Evolutionary conservation across 2,888 invertebrate species (phyloP), one percentile per base, ranked within the genome.

Genomic region (Synanthedon andrenaeformis): DNA sequence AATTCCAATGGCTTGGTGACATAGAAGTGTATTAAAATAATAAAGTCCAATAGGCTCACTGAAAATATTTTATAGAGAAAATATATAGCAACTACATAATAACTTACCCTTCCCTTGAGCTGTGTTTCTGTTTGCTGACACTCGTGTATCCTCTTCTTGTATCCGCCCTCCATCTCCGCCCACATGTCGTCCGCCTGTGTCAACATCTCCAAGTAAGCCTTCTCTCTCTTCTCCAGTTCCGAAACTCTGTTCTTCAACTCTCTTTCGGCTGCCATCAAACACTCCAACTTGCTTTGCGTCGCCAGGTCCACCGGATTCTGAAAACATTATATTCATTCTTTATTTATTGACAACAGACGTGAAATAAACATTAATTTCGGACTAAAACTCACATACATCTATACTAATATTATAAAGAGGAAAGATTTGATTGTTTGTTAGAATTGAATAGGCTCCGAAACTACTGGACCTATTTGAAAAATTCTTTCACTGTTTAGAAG

Each of bases 161-260:
- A 92, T 1, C 90, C 89, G 8, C 88, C 88, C 66, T 91, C 92
- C 86, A 92, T 89, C 64, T 92, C 91, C 0, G 91, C 89, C 91
- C 92, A 92, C 78, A 92, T 89, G 56, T 92, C 91, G 58, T 93
- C 93, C 0, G 92, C 92, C 56, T 92, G 91, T 55, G 92, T 91
- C 67, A 94, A 72, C 64, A 92, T 92, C 66, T 92, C 91, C 63
- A 92, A 86, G 65, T 93, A 93, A 0, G 92, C 90, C 1, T 90
- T 82, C 68, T 93, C 92, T 51, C 91, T 84, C 52, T 89, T 79
- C 69, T 92, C 91, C 52, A 93, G 70, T 59, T 92, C 91, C 42
- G 83, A 83, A 17, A 93, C 89, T 56, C 91, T 85, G 51, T 77
- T 80, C 68, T 91, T 91, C 56, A 93, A 79, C 42, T 90, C 89